phyloP scores from a whole-genome alignment of 2,113 vertebrate species.

The Pionites leucogaster region DNA sequence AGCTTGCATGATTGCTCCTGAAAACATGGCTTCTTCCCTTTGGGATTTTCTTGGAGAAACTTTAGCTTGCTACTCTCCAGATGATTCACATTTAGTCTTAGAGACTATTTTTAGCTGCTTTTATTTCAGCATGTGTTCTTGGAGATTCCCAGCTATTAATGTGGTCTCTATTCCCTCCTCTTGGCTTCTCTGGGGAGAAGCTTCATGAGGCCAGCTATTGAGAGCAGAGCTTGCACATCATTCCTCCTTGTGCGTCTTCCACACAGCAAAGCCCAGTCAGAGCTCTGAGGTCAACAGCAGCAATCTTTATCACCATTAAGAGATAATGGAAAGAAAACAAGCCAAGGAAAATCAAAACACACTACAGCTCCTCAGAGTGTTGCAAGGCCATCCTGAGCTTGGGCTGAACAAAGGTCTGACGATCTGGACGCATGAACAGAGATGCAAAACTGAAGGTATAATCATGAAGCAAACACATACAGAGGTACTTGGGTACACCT shows the following conservation, averaged over 20 bases:
- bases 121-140: conserved; percentile 23
- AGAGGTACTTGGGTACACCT: not conserved
- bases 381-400: not conserved
- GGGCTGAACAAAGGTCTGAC: conserved; percentile 25
- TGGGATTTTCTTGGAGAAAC: conserved; percentile 10
- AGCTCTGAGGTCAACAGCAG: not conserved
- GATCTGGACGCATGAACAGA: not conserved
- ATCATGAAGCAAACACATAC: not conserved
- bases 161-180: not conserved
- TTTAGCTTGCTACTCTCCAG: conserved; percentile 4
- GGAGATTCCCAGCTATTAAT: conserved; percentile 9
- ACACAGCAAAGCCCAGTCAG: not conserved
- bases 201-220: not conserved
- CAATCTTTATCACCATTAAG: not conserved
- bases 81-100: conserved; percentile 20
- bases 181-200: conserved; percentile 7
- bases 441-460: not conserved
- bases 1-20: not conserved
- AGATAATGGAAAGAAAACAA: conserved; percentile 41
- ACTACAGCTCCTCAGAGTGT: not conserved
- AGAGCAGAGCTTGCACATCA: not conserved
- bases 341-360: conserved; percentile 26
- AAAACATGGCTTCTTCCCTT: not conserved
- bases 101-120: conserved; percentile 32
- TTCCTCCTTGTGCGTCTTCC: not conserved